Evolutionary conservation across 1,140 invertebrate species (phyloP).

Genomic region (Thrips palmi): DNA sequence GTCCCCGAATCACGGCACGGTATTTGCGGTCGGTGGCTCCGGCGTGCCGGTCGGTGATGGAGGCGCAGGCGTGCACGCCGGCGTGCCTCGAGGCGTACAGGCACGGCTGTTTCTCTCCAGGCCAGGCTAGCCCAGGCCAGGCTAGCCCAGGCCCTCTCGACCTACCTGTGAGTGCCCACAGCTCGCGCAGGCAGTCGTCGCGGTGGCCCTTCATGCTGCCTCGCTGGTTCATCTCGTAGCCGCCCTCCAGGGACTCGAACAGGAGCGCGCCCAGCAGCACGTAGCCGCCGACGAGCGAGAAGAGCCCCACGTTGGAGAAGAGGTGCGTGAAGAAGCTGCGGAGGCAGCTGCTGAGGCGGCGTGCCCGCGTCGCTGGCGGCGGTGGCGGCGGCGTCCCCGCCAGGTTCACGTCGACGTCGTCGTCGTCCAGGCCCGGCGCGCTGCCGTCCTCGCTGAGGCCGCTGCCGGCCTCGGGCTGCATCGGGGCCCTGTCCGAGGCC

Average conservation of each 20-base stretch:
- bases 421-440: slow-evolving; percentile 1
- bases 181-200: slow-evolving; percentile 23
- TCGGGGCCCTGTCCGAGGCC: no score
- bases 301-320: slow-evolving; percentile 22
- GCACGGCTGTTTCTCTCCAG: no score
- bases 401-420: not conserved
- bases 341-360: not conserved
- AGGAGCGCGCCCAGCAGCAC: slow-evolving; percentile 23
- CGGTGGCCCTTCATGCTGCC: slow-evolving; percentile 22
- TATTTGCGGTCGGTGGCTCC: no score
- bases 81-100: no score
- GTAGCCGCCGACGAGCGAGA: slow-evolving; percentile 22
- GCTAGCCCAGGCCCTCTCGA: no score
- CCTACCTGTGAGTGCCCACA: slow-evolving; percentile 27
- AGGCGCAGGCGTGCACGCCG: no score
- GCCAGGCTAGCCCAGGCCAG: no score
- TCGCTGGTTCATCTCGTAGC: slow-evolving; percentile 21
- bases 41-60: no score
- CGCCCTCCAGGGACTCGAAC: slow-evolving; percentile 24
- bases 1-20: no score
- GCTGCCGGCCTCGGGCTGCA: no score
- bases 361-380: not conserved
- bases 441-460: slow-evolving; percentile 1
- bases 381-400: not conserved
- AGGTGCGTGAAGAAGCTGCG: slow-evolving; percentile 12